Base-by-base conservation (phyloP, 2,888 invertebrate genomes). In the Ennomos quercinarius region DNA sequence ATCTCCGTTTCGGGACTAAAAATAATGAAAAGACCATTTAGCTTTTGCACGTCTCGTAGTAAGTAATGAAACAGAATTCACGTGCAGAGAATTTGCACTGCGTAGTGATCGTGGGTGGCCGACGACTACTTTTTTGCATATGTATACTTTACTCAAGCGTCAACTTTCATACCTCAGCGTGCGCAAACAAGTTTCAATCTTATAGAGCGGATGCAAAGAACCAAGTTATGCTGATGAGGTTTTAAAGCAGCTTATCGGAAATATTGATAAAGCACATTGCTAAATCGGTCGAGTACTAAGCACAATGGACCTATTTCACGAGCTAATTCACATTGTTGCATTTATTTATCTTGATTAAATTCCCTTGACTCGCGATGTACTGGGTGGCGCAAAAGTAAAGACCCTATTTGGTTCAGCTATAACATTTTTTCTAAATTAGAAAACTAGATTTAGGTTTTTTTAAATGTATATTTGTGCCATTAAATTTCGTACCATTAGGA, bases 301-400 rank as follows among this genome's bases (percentile, higher is more conserved):
- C 82, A 89, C 89, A 89, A 89, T 89, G 87, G 87, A 63, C 81
- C 82, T 86, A 89, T 89, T 89, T 89, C 89, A 89, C 88, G 88
- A 81, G 72, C 84, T 86, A 81, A 84, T 88, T 86, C 76, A 83
- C 81, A 85, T 88, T 78, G 81, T 82, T 77, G 78, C 76, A 74
- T 72, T 83, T 84, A 83, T 69, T 67, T 67, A 69, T 69, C 57
- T 64, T 64, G 61, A 65, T 70, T 63, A 59, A 58, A 64, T 61
- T 66, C 57, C 57, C 43, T 41, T 53, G 63, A 61, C 58, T 52
- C 13, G 51, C 41, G 47, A 27, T 35, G n/a, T 1, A n/a, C n/a
- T n/a, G n/a, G n/a, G n/a, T n/a, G n/a, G n/a, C n/a, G n/a, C n/a
- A n/a, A n/a, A n/a, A n/a, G n/a, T n/a, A n/a, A n/a, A n/a, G n/a